These are phyloP conservation scores for Campoletis sonorensis DNA, from an alignment of 1,140 invertebrate species.

Conservation along the genomic window DNA sequence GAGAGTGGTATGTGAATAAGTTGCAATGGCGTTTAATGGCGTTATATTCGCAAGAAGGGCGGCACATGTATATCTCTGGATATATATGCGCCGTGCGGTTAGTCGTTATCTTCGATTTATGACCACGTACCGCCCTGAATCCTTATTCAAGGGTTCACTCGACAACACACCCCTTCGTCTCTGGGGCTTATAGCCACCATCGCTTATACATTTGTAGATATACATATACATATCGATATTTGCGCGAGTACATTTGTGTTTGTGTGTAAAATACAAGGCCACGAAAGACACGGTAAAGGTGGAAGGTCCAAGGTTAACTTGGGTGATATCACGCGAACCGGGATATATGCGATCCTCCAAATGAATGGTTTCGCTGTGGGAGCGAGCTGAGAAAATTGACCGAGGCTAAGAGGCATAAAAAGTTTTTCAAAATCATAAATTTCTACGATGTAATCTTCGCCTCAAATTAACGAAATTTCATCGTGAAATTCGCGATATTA, in stretches of 20 bases:
- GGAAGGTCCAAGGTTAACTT: slow-evolving; percentile 30
- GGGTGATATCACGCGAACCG: slow-evolving; percentile 23
- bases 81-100: slow-evolving; percentile 28
- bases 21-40: slow-evolving; percentile 61
- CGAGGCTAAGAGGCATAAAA: neutral
- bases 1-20: neutral
- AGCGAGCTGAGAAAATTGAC: neutral
- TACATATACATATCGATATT: neutral
- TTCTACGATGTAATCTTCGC: neutral
- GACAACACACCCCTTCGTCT: slow-evolving; percentile 1
- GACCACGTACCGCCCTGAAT: slow-evolving; percentile 60
- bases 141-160: slow-evolving; percentile 55
- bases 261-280: slow-evolving; percentile 5
- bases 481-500: neutral
- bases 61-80: slow-evolving; percentile 37
- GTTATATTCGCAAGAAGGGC: slow-evolving; percentile 52
- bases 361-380: slow-evolving; percentile 19
- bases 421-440: neutral
- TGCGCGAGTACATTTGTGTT: neutral
- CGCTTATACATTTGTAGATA: neutral
- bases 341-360: slow-evolving; percentile 8
- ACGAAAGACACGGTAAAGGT: neutral
- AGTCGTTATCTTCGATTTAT: slow-evolving; percentile 70
- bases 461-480: neutral
- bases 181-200: neutral